Evolutionary conservation across 2,113 vertebrate species (phyloP), one percentile per base, ranked within the genome.

Genomic region (Rhinoptilus africanus): DNA sequence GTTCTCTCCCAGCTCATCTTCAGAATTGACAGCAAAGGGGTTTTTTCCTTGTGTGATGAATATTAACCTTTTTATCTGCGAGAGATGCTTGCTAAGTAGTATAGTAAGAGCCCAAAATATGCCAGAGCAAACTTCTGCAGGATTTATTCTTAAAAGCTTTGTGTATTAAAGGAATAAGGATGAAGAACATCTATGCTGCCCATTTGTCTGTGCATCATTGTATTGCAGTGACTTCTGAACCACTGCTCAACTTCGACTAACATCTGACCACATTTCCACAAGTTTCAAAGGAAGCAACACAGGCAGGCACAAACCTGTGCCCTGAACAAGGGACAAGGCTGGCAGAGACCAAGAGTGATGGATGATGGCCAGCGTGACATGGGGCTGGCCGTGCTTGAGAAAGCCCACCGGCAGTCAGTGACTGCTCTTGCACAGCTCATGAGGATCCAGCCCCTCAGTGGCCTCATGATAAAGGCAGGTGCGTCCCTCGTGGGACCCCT

Each of bases 351-450:
- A n/a, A 3, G 0, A 3, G 51, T 32, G 60, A n/a, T 4, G 10
- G 53, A 34, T 41, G 35, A 4, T 0, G 0, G 24, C 19, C 63
- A 1, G 2, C 3, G 21, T 0, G 1, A 23, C 1, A 10, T 12
- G 48, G 37, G 30, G 47, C 56, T 85, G 69, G 69, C 67, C 1
- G 0, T 1, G 10, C 18, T 60, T 4, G n/a, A n/a, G n/a, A n/a
- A n/a, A n/a, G n/a, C 28, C 43, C 45, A 39, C 4, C 1, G 2
- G 32, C 71, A 72, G 24, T 5, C 59, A 39, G 16, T 1, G 9
- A 45, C 22, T 2, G 6, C 11, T 68, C 59, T 51, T 17, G 57
- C 60, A 54, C 16, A 32, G 57, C 47, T 45, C 4, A 0, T 30
- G 48, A 88, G 28, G 30, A 37, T 14, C 8, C 60, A 39, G 66